Conservation (phyloP, 2,797 vertebrate genomes). For the Peromyscus melanophrys region DNA sequence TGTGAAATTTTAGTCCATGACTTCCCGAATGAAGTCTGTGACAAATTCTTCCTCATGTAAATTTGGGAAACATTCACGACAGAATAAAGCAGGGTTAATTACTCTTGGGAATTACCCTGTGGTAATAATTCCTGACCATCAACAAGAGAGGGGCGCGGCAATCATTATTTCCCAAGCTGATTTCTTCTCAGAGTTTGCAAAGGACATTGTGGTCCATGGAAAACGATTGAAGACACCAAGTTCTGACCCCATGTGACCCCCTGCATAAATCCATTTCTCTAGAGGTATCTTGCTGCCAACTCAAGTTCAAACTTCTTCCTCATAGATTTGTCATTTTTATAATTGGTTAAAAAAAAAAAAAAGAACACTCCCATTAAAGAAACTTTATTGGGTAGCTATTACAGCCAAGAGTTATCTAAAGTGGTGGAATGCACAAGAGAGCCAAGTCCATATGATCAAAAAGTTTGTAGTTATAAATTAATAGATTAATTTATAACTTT, state of each 20-base stretch:
- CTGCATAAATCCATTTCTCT: background rate
- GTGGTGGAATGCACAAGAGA: background rate
- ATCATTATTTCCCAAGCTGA: background rate
- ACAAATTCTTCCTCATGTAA: background rate
- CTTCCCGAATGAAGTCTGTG: background rate
- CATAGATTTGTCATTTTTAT: constrained; percentile 22
- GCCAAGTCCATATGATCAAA: background rate
- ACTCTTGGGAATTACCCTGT: constrained; percentile 4
- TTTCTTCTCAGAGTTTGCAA: background rate
- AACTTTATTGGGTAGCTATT: background rate
- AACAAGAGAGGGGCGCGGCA: background rate
- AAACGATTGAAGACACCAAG: background rate
- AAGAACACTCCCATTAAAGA: background rate
- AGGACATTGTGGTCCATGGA: background rate
- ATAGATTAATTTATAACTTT: background rate
- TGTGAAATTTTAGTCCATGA: background rate
- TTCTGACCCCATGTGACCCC: background rate
- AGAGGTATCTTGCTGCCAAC: background rate
- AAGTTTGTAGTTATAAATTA: background rate
- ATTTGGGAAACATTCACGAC: constrained; percentile 30
- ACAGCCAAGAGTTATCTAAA: background rate
- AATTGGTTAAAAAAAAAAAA: constrained; percentile 1
- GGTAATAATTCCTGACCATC: background rate
- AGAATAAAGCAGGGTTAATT: constrained; percentile 13
- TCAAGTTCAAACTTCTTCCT: background rate